Evolutionary conservation across 2,888 invertebrate species (phyloP), one percentile per base, ranked within the genome.

Genomic region (Pelosia muscerda): DNA sequence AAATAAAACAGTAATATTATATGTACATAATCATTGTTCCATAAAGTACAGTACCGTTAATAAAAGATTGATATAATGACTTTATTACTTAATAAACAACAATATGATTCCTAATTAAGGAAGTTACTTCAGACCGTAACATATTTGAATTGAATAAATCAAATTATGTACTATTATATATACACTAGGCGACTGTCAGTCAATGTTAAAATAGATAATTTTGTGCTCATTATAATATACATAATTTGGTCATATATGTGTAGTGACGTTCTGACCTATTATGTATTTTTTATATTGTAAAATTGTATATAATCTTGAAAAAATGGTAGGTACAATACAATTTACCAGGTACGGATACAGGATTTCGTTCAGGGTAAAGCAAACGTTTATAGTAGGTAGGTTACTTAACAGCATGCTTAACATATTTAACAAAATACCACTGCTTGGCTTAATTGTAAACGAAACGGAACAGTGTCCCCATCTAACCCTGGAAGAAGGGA

Each of bases 21-120:
- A n/a, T n/a, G n/a, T 42, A 64, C 19, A n/a, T 49, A 49, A 49
- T 22, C n/a, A 61, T 53, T 22, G 49, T 25, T 49, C 26, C n/a
- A 22, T 49, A 61, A 22, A 34, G 28, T 57, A 57, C 57, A 54
- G 55, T 34, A 53, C 63, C 54, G 28, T 42, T 11, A 34, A 64
- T 55, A 55, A 28, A 49, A 56, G 22, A 26, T 57, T 31, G 54
- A 56, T 67, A 56, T 67, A 56, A 56, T 61, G 23, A 26, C 55
- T 42, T 38, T 61, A 61, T 61, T 55, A 31, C 38, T 28, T 59
- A 56, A 63, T 63, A 65, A 69, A 63, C 67, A 69, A 69, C 55
- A 53, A 60, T 65, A 62, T 71, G 61, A 65, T 55, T 63, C 22
- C 23, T 67, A 63, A 65, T 65, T 65, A 69, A 66, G 71, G 73